Conservation (phyloP, 2,888 invertebrate genomes). For the Agrotis exclamationis region DNA sequence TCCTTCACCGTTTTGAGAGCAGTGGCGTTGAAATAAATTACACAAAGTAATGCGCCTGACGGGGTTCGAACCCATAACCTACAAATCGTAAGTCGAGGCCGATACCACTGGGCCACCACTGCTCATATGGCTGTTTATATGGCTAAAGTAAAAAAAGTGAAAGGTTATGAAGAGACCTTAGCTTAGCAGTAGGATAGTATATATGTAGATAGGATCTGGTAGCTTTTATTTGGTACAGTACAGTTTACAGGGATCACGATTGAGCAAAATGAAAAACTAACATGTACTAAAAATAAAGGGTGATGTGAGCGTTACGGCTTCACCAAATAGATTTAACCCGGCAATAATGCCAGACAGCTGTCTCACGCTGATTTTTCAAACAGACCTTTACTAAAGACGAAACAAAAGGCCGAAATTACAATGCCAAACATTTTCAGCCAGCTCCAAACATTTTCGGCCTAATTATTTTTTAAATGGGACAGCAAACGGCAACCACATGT, state of each 20-base stretch:
- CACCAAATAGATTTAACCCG: not conserved
- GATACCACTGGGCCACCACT: too few relatives aligned
- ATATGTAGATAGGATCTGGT: too few relatives aligned
- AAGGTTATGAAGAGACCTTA: too few relatives aligned
- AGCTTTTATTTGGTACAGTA: too few relatives aligned
- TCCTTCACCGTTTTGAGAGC: too few relatives aligned
- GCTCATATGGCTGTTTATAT: too few relatives aligned
- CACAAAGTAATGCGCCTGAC: too few relatives aligned
- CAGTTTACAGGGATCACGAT: too few relatives aligned
- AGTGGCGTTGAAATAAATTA: too few relatives aligned
- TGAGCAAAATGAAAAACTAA: not conserved
- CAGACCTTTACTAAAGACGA: not conserved
- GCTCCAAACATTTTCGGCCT: constrained; percentile 19
- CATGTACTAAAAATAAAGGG: not conserved
- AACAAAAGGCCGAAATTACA: constrained; percentile 1
- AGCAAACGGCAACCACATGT: constrained; percentile 18
- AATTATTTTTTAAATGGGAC: constrained; percentile 31
- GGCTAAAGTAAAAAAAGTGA: not conserved
- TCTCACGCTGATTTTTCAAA: not conserved
- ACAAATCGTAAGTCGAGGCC: too few relatives aligned
- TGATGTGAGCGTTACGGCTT: not conserved
- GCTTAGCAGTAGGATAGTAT: too few relatives aligned
- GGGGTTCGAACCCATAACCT: too few relatives aligned
- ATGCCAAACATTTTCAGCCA: not conserved
- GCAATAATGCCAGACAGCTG: not conserved